A percentile compares a stretch with the other conserved stretches of the same genome.
phyloP scores from a whole-genome alignment of 1,140 invertebrate genomes.

The Drosophila gunungcola region DNA sequence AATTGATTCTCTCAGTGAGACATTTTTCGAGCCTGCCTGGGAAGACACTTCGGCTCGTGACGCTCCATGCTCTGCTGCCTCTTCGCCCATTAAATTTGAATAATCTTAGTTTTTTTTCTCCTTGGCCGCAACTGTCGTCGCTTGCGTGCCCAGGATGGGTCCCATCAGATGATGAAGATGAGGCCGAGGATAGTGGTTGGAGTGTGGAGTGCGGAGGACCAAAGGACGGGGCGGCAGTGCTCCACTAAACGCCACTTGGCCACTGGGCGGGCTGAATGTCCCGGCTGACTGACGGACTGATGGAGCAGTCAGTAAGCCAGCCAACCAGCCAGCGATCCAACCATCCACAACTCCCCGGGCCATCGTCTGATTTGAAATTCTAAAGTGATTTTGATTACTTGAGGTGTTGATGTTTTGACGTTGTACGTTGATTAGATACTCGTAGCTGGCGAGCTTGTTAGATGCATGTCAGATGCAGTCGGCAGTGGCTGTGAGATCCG shows the following conservation, averaged over 20 bases:
- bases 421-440: conserved; percentile 82
- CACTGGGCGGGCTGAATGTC: conserved; percentile 53
- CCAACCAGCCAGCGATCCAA: neutral
- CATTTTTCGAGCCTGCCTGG: conserved; percentile 39
- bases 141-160: conserved; percentile 53
- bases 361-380: conserved; percentile 79
- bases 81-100: conserved; percentile 80
- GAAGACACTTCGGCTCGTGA: conserved; percentile 50
- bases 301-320: neutral
- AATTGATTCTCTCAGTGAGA: conserved; percentile 36
- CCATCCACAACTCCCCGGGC: conserved; percentile 50
- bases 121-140: conserved; percentile 51
- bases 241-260: conserved; percentile 63
- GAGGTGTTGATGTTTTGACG: conserved; percentile 83
- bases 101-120: conserved; percentile 68
- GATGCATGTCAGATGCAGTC: conserved; percentile 69
- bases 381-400: conserved; percentile 84
- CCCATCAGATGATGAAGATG: conserved; percentile 45
- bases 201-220: conserved; percentile 7
- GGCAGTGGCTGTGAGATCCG: conserved; percentile 3
- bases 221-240: conserved; percentile 12
- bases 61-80: conserved; percentile 64
- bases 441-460: conserved; percentile 74
- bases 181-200: conserved; percentile 15
- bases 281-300: conserved; percentile 53